Conservation (phyloP, 2,888 invertebrate genomes). For the Melieria omissa region DNA sequence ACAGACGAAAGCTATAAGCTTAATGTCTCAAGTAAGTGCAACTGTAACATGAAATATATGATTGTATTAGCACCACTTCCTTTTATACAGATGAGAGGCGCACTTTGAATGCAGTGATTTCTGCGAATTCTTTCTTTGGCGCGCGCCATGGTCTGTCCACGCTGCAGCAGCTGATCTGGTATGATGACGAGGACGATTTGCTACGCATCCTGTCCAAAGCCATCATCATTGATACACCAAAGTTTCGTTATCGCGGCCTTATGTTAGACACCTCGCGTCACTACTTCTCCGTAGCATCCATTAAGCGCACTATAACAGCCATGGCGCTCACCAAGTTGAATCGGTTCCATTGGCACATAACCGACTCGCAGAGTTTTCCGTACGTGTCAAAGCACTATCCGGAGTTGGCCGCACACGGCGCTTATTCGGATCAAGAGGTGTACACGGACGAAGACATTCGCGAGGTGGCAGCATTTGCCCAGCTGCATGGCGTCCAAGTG, state of each 20-base stretch:
- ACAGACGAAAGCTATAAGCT: constrained; percentile 82
- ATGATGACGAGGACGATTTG: constrained; percentile 75
- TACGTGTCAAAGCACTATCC: constrained; percentile 81
- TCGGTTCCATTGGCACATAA: constrained; percentile 92
- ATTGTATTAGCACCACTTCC: neutral
- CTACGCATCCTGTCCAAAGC: constrained; percentile 76
- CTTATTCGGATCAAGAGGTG: constrained; percentile 82
- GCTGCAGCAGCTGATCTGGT: constrained; percentile 83
- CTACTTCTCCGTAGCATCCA: constrained; percentile 79
- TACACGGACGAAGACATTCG: constrained; percentile 78
- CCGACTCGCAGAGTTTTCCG: constrained; percentile 94
- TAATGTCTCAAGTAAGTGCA: constrained; percentile 68
- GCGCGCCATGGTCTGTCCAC: constrained; percentile 83
- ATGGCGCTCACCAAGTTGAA: constrained; percentile 93
- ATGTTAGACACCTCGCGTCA: constrained; percentile 92
- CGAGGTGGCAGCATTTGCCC: constrained; percentile 80
- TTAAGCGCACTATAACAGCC: constrained; percentile 82
- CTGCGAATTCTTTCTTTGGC: constrained; percentile 78
- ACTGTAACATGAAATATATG: neutral
- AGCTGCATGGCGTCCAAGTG: constrained; percentile 85
- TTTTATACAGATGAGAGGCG: constrained; percentile 56
- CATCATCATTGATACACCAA: constrained; percentile 80
- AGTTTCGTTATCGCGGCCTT: constrained; percentile 82
- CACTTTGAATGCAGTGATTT: constrained; percentile 72
- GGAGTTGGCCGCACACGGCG: constrained; percentile 84